phyloP scores from a whole-genome alignment of 1,140 invertebrate species.

The Aethina tumida region DNA sequence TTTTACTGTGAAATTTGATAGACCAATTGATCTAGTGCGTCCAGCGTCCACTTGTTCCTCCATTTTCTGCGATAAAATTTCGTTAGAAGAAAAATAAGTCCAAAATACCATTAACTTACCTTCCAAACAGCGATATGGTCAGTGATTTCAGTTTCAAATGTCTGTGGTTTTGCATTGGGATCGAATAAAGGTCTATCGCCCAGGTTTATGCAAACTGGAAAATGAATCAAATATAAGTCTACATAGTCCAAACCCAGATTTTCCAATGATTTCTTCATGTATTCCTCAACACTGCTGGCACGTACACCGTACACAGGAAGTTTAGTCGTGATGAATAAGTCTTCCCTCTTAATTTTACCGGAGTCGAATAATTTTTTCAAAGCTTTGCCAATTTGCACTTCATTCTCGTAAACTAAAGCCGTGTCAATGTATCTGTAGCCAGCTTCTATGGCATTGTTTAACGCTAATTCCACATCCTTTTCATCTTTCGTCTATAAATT shows the following conservation, averaged over 20 bases:
- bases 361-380: constrained; percentile 61
- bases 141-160: constrained; percentile 53
- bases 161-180: constrained; percentile 46
- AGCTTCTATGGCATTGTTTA: constrained; percentile 50
- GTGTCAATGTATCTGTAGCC: constrained; percentile 65
- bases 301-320: constrained; percentile 47
- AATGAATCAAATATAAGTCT: constrained; percentile 77
- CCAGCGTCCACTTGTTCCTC: constrained; percentile 57
- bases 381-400: constrained; percentile 62
- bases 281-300: constrained; percentile 41
- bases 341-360: constrained; percentile 53
- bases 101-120: constrained; percentile 35
- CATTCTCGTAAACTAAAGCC: constrained; percentile 66
- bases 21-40: constrained; percentile 55
- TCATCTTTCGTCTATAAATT: constrained; percentile 29
- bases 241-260: constrained; percentile 67
- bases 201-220: constrained; percentile 57
- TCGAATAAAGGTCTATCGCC: constrained; percentile 38
- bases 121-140: constrained; percentile 64
- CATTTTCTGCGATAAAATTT: constrained; percentile 49
- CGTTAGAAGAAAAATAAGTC: too few species aligned
- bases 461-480: constrained; percentile 54
- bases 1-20: constrained; percentile 69
- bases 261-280: constrained; percentile 37
- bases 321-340: constrained; percentile 58